phyloP scores from a whole-genome alignment of 1,140 invertebrate genomes.

The Polypedilum pembai region DNA sequence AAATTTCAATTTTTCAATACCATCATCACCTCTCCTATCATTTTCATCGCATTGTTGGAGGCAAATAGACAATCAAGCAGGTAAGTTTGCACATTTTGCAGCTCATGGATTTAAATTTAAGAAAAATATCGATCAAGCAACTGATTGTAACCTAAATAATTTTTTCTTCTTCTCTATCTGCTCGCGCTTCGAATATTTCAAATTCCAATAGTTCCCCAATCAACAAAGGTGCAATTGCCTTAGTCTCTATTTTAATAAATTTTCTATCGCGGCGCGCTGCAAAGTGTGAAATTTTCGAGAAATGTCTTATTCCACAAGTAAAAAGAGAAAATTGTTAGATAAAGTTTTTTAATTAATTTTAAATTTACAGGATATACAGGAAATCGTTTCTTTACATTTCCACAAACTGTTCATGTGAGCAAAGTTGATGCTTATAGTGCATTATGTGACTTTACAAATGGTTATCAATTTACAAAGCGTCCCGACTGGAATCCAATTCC shows the following conservation, averaged over 20 bases:
- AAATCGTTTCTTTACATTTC: slow-evolving; percentile 7
- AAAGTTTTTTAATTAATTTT: not conserved
- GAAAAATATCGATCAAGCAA: slow-evolving; percentile 11
- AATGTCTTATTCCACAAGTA: slow-evolving; percentile 22
- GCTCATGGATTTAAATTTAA: not conserved
- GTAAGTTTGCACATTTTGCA: slow-evolving; percentile 36
- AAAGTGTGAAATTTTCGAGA: no score
- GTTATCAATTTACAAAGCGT: slow-evolving; percentile 24
- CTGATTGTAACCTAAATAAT: slow-evolving; percentile 12
- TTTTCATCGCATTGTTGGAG: slow-evolving; percentile 55
- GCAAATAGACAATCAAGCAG: slow-evolving; percentile 53
- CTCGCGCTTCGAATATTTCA: not conserved
- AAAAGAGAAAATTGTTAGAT: not conserved
- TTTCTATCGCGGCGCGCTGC: no score
- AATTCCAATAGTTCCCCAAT: slow-evolving; percentile 21
- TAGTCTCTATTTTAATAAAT: not conserved
- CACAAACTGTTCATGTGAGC: not conserved
- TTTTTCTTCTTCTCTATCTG: not conserved
- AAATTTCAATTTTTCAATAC: slow-evolving; percentile 33
- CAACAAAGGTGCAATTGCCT: not conserved
- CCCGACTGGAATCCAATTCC: not conserved
- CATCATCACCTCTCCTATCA: slow-evolving; percentile 44
- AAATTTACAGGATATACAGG: not conserved
- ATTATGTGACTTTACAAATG: slow-evolving; percentile 22
- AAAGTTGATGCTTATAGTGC: not conserved